Base-by-base conservation (phyloP, 2,113 vertebrate genomes). In the Blennius ocellaris region DNA sequence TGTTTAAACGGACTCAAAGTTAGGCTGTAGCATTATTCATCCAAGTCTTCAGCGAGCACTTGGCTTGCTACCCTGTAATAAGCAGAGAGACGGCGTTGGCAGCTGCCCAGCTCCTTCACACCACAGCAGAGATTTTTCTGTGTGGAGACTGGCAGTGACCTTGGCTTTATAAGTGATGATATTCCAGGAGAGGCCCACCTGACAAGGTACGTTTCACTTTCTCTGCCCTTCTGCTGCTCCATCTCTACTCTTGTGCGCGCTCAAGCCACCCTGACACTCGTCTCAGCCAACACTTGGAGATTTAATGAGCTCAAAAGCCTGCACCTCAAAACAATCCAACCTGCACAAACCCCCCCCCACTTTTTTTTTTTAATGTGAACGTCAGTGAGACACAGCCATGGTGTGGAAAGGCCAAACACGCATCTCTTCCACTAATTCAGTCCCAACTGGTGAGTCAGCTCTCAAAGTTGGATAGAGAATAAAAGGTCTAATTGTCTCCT, bases 191-290 rank as follows among this genome's bases (percentile, higher is more conserved):
- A 82, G 78, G 81, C 85, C 87, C 63, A 85, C 86, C 86, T 94
- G 87, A 94, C 92, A 93, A 30, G 92, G 94, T 88, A 69, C 45
- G 72, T 88, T 95, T 94, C 93, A 93, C 93, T 91, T 92, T 89
- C 93, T 91, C 87, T 69, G 76, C 89, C 76, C 82, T 79, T 51
- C 6, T 73, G 87, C 83, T 80, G 76, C 83, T 90, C 74, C 89
- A 89, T 87, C 92, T 87, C 92, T 82, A 86, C 77, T 60, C 84
- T 84, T 47, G 87, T 91, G 83, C 83, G 78, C 76, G 60, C 80
- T 69, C 72, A 66, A 58, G 67, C 56, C 65, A 45, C 92, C 65
- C 87, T 61, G 73, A 83, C 81, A 80, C 58, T 54, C 73, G 8
- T 14, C 81, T 82, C 76, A 64, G 73, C 70, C 75, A 69, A 76